Conservation (phyloP, 2,113 vertebrate genomes). For the Pedetes capensis region DNA sequence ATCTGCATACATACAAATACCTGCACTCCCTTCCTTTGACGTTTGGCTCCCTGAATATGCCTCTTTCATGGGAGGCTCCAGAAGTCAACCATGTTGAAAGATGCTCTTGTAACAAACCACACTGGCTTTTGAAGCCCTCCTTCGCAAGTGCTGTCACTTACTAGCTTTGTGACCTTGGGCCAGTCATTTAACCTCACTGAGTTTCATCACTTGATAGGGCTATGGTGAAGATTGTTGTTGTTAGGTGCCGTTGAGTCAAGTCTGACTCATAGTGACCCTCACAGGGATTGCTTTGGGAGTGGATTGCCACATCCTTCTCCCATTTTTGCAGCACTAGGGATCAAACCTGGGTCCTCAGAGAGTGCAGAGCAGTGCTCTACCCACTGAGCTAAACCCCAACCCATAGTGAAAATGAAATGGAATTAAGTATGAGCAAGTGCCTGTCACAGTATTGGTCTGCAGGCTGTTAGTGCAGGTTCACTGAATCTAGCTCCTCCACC, state of each 20-base stretch:
- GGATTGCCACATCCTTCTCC: no score
- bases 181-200: not conserved
- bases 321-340: no score
- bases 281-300: no score
- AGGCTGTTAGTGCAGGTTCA: not conserved
- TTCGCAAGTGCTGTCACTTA: not conserved
- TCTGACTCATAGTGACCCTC: no score
- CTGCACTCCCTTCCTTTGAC: not conserved
- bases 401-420: not conserved
- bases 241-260: no score
- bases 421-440: not conserved
- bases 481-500: not conserved
- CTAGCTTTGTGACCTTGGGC: not conserved
- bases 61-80: not conserved
- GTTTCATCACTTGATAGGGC: not conserved
- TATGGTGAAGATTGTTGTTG: not conserved
- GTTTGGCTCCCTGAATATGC: conserved; percentile 8
- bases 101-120: not conserved
- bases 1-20: not conserved
- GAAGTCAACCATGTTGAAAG: conserved; percentile 28
- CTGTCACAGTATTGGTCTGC: not conserved
- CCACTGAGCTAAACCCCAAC: no score
- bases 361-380: no score
- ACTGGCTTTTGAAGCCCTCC: not conserved
- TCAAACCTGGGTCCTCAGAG: no score